phyloP scores from a whole-genome alignment of 2,113 vertebrate genomes.

The Solea solea region DNA sequence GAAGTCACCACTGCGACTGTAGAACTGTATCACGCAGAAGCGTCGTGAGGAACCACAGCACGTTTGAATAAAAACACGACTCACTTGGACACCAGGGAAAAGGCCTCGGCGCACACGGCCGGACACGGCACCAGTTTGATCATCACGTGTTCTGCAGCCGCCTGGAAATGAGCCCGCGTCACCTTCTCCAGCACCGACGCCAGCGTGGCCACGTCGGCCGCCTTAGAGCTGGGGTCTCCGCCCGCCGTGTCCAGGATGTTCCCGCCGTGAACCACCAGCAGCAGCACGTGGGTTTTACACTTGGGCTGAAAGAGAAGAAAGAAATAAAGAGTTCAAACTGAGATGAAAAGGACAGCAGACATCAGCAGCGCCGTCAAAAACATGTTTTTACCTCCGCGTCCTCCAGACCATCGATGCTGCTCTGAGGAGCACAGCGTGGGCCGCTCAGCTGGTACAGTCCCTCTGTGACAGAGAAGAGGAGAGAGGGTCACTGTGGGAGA shows the following conservation, averaged over 20 bases:
- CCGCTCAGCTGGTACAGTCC: constrained; percentile 87
- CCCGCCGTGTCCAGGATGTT: constrained; percentile 90
- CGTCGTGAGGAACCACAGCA: neutral
- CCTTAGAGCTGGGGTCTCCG: constrained; percentile 88
- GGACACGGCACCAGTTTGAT: constrained; percentile 93
- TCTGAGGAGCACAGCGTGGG: constrained; percentile 85
- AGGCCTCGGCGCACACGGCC: constrained; percentile 93
- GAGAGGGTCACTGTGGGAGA: constrained; percentile 31
- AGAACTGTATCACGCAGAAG: too few species aligned
- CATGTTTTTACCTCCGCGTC: constrained; percentile 85
- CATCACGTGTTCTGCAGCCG: constrained; percentile 89
- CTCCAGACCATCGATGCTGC: constrained; percentile 91
- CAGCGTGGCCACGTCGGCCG: constrained; percentile 89
- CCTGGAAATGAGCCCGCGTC: constrained; percentile 89
- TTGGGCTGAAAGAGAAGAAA: constrained; percentile 72
- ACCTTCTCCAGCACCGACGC: constrained; percentile 93
- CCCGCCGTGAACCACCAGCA: constrained; percentile 94
- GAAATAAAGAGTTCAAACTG: constrained; percentile 32
- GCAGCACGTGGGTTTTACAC: constrained; percentile 91
- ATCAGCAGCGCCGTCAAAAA: neutral
- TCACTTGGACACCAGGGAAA: constrained; percentile 96
- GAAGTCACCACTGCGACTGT: too few species aligned
- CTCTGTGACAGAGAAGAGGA: constrained; percentile 55
- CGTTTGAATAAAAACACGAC: constrained; percentile 39
- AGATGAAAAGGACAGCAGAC: neutral